Percentiles rank a stretch among this genome's conserved stretches.
Conservation (phyloP, 2,113 vertebrate species). For the Apodemus speciosus region DNA sequence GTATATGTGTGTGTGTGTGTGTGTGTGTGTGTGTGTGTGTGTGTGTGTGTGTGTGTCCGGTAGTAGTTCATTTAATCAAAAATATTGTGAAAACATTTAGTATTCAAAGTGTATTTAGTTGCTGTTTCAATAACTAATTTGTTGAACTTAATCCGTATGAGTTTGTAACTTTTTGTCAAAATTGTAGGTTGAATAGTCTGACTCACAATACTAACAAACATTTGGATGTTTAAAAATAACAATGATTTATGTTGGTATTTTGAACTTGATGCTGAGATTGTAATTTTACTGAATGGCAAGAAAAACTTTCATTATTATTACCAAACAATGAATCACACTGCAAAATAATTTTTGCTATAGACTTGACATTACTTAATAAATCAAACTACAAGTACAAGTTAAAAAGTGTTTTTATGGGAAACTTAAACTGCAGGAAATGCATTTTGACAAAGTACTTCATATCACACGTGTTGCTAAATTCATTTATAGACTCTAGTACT, state of each 20-base stretch:
- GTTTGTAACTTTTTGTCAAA: background rate
- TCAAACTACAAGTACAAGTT: background rate
- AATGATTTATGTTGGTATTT: background rate
- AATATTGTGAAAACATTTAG: background rate
- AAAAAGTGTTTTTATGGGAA: background rate
- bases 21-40: too few relatives aligned
- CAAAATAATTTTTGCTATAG: background rate
- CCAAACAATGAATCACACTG: background rate
- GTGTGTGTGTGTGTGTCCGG: background rate
- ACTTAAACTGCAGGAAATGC: background rate
- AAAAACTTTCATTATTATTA: background rate
- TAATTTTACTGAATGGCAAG: background rate
- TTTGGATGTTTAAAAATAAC: background rate
- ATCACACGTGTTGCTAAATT: background rate
- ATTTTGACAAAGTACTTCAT: slow-evolving; percentile 18
- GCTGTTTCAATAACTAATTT: background rate
- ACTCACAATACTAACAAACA: background rate
- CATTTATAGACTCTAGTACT: background rate
- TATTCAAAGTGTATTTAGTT: background rate
- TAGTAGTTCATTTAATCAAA: background rate
- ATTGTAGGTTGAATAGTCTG: background rate
- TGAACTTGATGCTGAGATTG: background rate
- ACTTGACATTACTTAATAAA: slow-evolving; percentile 31
- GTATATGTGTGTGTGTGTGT: too few relatives aligned
- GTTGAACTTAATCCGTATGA: background rate